These are phyloP conservation scores for Popillia japonica DNA, from an alignment of 1,140 invertebrate genomes.

Conservation along the genomic window DNA sequence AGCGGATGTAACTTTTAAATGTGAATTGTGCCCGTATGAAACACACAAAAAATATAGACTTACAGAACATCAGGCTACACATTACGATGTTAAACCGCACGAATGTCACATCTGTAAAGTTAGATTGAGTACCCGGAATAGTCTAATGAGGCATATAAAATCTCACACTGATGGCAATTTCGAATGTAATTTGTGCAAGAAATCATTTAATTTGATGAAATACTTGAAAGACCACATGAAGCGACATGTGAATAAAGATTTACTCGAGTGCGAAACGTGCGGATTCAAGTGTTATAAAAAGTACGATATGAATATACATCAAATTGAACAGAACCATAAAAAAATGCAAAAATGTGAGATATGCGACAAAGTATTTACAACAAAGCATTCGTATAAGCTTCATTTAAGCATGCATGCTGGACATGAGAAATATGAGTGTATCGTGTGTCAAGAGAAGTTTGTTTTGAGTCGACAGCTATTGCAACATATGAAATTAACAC, in stretches of 20 bases:
- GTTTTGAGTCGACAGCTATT: background rate
- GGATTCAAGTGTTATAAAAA: constrained; percentile 20
- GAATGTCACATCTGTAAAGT: constrained; percentile 12
- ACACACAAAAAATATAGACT: background rate
- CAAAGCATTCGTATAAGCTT: constrained; percentile 8
- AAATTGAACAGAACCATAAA: constrained; percentile 26
- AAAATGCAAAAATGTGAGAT: constrained; percentile 10
- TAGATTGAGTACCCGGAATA: background rate
- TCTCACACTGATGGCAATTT: constrained; percentile 1
- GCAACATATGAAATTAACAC: constrained; percentile 5
- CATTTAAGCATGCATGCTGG: background rate
- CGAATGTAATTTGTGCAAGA: constrained; percentile 17
- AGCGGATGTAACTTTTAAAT: background rate
- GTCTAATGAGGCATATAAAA: background rate
- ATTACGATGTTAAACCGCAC: constrained; percentile 20
- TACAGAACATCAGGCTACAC: constrained; percentile 8
- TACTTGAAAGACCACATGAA: constrained; percentile 25
- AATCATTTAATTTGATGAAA: constrained; percentile 9
- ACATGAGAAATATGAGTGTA: background rate
- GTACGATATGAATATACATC: constrained; percentile 6
- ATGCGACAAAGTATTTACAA: constrained; percentile 5
- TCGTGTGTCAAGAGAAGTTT: background rate
- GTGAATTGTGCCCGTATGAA: constrained; percentile 13
- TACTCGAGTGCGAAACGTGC: constrained; percentile 2
- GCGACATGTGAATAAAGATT: background rate